Evolutionary conservation across 1,140 invertebrate species (phyloP).

Genomic region (Drosophila cardini): DNA sequence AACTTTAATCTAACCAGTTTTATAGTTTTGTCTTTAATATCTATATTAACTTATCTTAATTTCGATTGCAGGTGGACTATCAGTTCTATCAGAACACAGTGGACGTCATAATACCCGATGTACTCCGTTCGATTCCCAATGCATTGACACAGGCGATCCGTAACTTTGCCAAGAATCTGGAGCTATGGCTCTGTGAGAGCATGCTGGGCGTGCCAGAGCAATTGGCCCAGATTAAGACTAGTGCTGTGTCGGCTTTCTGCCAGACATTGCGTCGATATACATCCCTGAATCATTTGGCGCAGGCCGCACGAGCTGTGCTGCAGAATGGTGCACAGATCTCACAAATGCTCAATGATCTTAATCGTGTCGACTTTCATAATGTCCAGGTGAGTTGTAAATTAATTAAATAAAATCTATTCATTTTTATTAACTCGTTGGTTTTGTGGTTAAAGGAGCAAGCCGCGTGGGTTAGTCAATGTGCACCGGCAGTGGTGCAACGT

Average conservation of each 20-base stretch:
- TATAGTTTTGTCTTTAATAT: too few species aligned
- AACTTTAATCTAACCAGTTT: too few species aligned
- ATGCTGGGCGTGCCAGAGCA: constrained; percentile 94
- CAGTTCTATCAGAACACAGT: constrained; percentile 98
- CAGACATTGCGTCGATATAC: constrained; percentile 98
- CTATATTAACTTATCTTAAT: too few species aligned
- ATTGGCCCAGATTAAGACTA: constrained; percentile 93
- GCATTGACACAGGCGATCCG: constrained; percentile 96
- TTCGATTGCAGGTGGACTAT: constrained; percentile 89
- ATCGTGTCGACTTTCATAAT: constrained; percentile 98
- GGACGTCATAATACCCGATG: constrained; percentile 97
- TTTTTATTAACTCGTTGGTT: neutral
- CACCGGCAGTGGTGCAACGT: constrained; percentile 92
- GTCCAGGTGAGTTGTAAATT: constrained; percentile 89
- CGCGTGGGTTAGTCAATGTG: constrained; percentile 98
- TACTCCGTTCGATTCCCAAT: constrained; percentile 96
- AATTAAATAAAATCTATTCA: neutral
- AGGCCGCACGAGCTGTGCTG: constrained; percentile 96
- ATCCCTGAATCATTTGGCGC: constrained; percentile 98
- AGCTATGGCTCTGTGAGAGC: constrained; percentile 94
- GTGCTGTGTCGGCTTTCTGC: constrained; percentile 95
- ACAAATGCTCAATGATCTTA: constrained; percentile 98
- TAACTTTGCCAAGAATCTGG: constrained; percentile 96
- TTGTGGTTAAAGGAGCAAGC: constrained; percentile 88
- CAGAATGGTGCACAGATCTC: constrained; percentile 97